A percentile compares a stretch with the other conserved stretches of the same genome.
Evolutionary conservation across 2,797 vertebrate genomes (phyloP).

Genomic region (Lindbergichthys nudifrons): DNA sequence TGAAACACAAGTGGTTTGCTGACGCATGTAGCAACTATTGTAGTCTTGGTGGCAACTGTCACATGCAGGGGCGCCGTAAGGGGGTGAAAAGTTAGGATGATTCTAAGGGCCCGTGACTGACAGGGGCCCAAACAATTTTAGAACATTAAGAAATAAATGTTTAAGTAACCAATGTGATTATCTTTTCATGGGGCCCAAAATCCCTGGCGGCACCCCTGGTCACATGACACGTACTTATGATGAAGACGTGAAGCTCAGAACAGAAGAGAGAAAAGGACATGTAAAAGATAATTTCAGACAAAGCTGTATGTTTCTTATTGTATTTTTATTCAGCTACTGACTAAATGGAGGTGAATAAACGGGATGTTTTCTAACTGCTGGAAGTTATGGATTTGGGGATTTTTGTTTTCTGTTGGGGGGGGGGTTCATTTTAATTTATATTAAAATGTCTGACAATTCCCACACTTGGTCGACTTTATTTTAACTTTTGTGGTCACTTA

Average conservation of each 20-base stretch:
- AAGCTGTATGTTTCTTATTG: slow-evolving; percentile 77
- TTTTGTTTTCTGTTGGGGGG: slow-evolving; percentile 75
- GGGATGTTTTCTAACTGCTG: slow-evolving; percentile 82
- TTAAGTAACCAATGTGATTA: too few species aligned
- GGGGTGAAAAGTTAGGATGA: too few species aligned
- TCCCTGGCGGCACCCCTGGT: too few species aligned
- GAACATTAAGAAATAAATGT: too few species aligned
- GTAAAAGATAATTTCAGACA: slow-evolving; percentile 60
- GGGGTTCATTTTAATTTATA: slow-evolving; percentile 82
- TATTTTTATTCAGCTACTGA: slow-evolving; percentile 84
- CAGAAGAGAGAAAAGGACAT: slow-evolving; percentile 16
- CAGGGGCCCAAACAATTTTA: too few species aligned
- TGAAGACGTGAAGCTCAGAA: slow-evolving; percentile 17
- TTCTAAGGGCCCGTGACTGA: too few species aligned
- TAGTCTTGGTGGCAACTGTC: slow-evolving; percentile 26
- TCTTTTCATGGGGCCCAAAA: too few species aligned
- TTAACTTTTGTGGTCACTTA: neutral
- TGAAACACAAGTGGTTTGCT: slow-evolving; percentile 24
- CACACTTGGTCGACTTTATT: neutral
- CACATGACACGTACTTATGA: slow-evolving; percentile 33
- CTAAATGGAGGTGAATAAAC: slow-evolving; percentile 73
- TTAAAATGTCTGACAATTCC: slow-evolving; percentile 82
- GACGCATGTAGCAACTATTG: slow-evolving; percentile 50
- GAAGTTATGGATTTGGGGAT: slow-evolving; percentile 82
- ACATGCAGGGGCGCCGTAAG: too few species aligned